Percentiles rank a stretch among this genome's conserved stretches.
phyloP scores from a whole-genome alignment of 2,797 vertebrate genomes.

The Amazona ochrocephala region DNA sequence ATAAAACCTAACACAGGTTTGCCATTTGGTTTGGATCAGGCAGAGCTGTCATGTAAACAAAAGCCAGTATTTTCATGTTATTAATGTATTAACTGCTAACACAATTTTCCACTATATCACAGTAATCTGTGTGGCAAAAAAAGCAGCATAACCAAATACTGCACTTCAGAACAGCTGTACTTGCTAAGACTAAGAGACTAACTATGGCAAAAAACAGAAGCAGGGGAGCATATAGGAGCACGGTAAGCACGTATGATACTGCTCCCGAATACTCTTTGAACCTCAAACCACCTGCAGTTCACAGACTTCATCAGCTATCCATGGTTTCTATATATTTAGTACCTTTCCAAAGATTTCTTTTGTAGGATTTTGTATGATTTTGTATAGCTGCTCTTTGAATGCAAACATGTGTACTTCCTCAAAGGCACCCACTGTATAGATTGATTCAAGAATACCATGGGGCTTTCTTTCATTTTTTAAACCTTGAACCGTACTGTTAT shows the following conservation, averaged over 20 bases:
- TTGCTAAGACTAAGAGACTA: neutral
- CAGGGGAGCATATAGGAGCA: neutral
- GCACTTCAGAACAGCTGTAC: neutral
- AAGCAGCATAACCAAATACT: neutral
- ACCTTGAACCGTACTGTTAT: neutral
- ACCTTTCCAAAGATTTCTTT: neutral
- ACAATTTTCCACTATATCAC: neutral
- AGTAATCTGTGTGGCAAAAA: neutral
- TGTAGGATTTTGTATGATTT: neutral
- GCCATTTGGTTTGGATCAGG: neutral
- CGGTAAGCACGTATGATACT: fast-evolving
- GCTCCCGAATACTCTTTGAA: neutral
- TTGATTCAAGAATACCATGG: neutral
- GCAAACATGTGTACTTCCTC: neutral
- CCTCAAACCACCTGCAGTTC: neutral
- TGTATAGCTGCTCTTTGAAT: neutral
- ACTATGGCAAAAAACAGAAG: neutral
- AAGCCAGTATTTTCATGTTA: neutral
- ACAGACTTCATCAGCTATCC: neutral
- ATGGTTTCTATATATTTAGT: neutral
- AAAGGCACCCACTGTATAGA: neutral
- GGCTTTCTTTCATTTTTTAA: neutral
- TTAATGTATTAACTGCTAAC: neutral
- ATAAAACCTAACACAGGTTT: neutral
- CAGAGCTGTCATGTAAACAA: neutral